Percentiles rank a stretch among this genome's conserved stretches.
These are phyloP conservation scores for Rhodinocichla rosea DNA, from an alignment of 2,113 vertebrate species.

Conservation along the genomic window DNA sequence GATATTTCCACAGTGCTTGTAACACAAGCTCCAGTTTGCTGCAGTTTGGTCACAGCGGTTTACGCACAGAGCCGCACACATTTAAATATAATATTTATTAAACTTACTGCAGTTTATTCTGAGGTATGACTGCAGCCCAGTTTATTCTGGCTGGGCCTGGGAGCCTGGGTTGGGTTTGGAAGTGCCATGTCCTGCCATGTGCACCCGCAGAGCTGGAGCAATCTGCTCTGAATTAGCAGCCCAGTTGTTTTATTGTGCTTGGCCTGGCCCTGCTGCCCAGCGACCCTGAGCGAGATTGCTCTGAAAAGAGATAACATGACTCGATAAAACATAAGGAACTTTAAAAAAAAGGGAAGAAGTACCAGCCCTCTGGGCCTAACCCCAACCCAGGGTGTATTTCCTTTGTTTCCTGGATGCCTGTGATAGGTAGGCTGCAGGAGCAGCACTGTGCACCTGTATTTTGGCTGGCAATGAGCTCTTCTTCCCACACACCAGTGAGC, in stretches of 20 bases:
- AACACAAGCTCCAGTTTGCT: constrained; percentile 30
- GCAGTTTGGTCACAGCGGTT: constrained; percentile 30
- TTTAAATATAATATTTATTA: constrained; percentile 59
- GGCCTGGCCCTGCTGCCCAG: background rate
- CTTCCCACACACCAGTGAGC: background rate
- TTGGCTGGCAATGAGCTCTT: background rate
- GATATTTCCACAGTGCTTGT: constrained; percentile 11
- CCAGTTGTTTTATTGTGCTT: constrained; percentile 27
- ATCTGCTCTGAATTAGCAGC: constrained; percentile 21
- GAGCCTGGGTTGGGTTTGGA: background rate
- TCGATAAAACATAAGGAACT: background rate
- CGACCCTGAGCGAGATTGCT: background rate
- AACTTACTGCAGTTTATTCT: constrained; percentile 37
- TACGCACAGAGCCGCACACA: background rate
- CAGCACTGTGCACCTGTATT: constrained; percentile 25
- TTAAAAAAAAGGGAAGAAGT: background rate
- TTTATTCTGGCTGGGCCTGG: constrained; percentile 37
- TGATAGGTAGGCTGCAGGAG: background rate
- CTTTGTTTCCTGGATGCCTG: background rate
- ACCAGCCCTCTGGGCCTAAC: background rate
- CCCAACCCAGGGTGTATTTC: background rate
- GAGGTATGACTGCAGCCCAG: constrained; percentile 39
- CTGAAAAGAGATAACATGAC: background rate
- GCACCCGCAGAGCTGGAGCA: background rate
- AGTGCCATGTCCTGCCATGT: constrained; percentile 27